Conservation (phyloP, 2,797 vertebrate species). For the Danio tinwini region DNA sequence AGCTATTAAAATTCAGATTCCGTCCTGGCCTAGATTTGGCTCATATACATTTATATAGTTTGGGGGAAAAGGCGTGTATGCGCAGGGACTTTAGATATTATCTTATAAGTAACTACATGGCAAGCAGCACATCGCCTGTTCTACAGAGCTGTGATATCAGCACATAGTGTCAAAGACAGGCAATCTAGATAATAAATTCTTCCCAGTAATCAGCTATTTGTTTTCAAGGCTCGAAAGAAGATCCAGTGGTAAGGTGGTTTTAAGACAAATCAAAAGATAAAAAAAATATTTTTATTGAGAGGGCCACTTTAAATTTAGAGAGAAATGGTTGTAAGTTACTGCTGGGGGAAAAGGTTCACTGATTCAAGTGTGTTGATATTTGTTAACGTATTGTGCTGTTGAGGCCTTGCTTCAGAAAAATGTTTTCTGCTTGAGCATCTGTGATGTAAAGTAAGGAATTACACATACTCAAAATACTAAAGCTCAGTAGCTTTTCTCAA, state of each 20-base stretch:
- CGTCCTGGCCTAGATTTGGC: conserved; percentile 74
- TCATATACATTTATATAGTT: conserved; percentile 87
- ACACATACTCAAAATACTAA: background rate
- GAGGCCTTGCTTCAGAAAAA: conserved; percentile 41
- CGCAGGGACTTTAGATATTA: conserved; percentile 75
- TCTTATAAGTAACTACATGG: conserved; percentile 73
- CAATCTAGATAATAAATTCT: conserved; percentile 73
- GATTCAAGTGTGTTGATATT: conserved; percentile 26
- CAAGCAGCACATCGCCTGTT: conserved; percentile 62
- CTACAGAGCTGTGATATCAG: conserved; percentile 65
- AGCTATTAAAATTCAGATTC: conserved; percentile 77
- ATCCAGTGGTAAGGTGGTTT: conserved; percentile 59
- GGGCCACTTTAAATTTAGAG: conserved; percentile 53
- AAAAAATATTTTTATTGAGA: conserved; percentile 55
- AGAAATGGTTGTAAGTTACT: conserved; percentile 46
- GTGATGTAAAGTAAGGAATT: background rate
- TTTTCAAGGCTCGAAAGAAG: conserved; percentile 66
- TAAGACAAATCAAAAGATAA: conserved; percentile 67
- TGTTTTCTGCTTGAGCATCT: conserved; percentile 25
- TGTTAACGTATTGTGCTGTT: conserved; percentile 35
- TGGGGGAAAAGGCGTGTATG: conserved; percentile 60
- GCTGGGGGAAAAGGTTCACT: conserved; percentile 20
- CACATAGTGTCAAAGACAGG: conserved; percentile 67
- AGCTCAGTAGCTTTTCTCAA: no score
- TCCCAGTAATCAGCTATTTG: conserved; percentile 72